Evolutionary conservation across 2,888 invertebrate species (phyloP), one percentile per base, ranked within the genome.

Genomic region (Frankliniella fusca): DNA sequence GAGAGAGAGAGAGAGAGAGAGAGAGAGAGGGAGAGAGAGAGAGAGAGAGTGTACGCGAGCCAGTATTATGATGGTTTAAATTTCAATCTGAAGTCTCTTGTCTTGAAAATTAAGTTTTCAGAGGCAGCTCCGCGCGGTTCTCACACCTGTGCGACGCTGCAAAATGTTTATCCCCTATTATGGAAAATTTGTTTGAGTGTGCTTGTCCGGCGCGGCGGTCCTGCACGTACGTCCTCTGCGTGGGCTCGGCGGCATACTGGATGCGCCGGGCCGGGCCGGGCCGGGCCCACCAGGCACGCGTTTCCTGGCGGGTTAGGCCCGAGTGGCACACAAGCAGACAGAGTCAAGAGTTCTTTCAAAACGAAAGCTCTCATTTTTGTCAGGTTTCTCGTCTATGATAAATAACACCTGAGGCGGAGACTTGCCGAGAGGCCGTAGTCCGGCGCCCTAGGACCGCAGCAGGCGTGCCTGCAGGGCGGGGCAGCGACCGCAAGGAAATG

Each of bases 261-360:
- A 95, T 94, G 85, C 93, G 93, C 87, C 92, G 91, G 85, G 94
- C n/a, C n/a, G n/a, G n/a, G n/a, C n/a, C n/a, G n/a, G n/a, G n/a
- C n/a, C n/a, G n/a, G n/a, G n/a, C n/a, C n/a, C n/a, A n/a, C n/a
- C 94, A 87, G 96, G 91, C 86, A 95, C 90, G 84, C 94, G 90
- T 89, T 95, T 94, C 84, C 94, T 95, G 86, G 95, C 90, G 88
- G 94, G 85, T 94, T 94, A 93, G 81, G 94, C 89, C 38, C 38
- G 38, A 38, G 38, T 38, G 38, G 38, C 38, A 38, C 38, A 38
- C 38, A 38, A 38, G 38, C 38, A 38, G 38, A 5, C 38, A 3
- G 38, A 38, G 38, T 38, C 38, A 2, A 38, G 38, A 38, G 5
- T 5, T 38, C 38, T 38, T 38, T 38, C 5, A 38, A 38, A 38